Percentiles rank a stretch among this genome's conserved stretches.
phyloP scores from a whole-genome alignment of 2,888 invertebrate species.

The Eilema griseolum region DNA sequence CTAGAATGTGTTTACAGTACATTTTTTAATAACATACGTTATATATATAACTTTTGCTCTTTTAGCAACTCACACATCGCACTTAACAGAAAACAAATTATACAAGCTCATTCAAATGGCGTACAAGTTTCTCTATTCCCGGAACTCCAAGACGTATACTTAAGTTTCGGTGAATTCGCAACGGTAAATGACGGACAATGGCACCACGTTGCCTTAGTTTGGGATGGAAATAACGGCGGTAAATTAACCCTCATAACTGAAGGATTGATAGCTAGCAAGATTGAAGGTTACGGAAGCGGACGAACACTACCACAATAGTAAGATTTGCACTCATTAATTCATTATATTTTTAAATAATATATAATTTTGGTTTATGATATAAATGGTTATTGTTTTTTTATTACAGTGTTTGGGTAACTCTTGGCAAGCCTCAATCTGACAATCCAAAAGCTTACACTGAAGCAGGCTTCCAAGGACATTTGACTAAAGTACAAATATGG shows the following conservation, averaged over 20 bases:
- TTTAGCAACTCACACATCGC: constrained; percentile 92
- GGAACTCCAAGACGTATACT: constrained; percentile 95
- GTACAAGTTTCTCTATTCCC: constrained; percentile 96
- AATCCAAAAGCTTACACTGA: constrained; percentile 94
- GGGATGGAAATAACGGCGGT: constrained; percentile 95
- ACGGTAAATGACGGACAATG: constrained; percentile 98
- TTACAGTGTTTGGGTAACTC: constrained; percentile 95
- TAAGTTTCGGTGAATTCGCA: constrained; percentile 96
- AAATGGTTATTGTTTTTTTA: constrained; percentile 8
- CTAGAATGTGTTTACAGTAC: neutral
- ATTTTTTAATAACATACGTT: neutral
- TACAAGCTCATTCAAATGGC: constrained; percentile 97
- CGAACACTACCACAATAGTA: constrained; percentile 94
- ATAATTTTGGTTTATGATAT: neutral
- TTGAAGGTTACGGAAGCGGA: constrained; percentile 95
- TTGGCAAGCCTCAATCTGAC: constrained; percentile 95
- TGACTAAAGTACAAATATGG: constrained; percentile 98
- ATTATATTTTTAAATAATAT: neutral
- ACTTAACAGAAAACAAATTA: constrained; percentile 91
- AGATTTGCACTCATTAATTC: constrained; percentile 64
- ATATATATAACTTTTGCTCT: constrained; percentile 16
- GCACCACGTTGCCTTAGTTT: constrained; percentile 98
- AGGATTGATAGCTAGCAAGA: constrained; percentile 97
- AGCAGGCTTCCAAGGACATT: constrained; percentile 97
- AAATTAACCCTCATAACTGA: constrained; percentile 97